Evolutionary conservation across 1,140 invertebrate species (phyloP).

Genomic region (Drosophila murphyi): DNA sequence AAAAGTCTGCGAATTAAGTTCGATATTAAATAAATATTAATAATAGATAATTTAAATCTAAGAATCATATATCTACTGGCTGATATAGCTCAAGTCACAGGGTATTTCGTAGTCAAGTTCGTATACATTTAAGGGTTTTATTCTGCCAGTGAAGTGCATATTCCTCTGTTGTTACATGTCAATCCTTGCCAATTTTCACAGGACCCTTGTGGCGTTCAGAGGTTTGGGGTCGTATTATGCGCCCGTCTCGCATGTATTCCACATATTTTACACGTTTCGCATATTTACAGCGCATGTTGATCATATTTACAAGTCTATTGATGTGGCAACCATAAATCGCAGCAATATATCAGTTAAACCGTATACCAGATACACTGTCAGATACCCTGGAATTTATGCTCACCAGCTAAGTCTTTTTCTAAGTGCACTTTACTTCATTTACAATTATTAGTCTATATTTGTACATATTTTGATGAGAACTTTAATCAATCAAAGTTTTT

Average conservation of each 20-base stretch:
- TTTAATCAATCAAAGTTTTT: too few relatives aligned
- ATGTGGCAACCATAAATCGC: slow-evolving; percentile 34
- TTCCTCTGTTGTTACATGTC: slow-evolving; percentile 19
- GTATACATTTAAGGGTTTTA: neutral
- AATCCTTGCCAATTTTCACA: slow-evolving; percentile 7
- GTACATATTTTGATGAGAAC: neutral
- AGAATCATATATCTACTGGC: too few relatives aligned
- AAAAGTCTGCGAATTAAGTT: too few relatives aligned
- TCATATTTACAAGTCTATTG: slow-evolving; percentile 43
- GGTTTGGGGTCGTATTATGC: slow-evolving; percentile 20
- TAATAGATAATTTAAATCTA: too few relatives aligned
- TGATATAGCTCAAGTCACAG: neutral
- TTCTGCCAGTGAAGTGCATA: neutral
- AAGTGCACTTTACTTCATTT: too few relatives aligned
- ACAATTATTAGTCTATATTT: neutral
- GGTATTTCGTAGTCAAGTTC: neutral
- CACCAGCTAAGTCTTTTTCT: too few relatives aligned
- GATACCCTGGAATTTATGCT: slow-evolving; percentile 5
- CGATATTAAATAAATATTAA: too few relatives aligned
- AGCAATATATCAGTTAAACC: neutral
- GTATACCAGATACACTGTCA: too few relatives aligned
- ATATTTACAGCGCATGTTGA: slow-evolving; percentile 53
- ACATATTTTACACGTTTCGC: slow-evolving; percentile 45
- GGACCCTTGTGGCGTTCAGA: slow-evolving; percentile 4
- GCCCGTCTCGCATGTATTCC: slow-evolving; percentile 35